phyloP scores from a whole-genome alignment of 2,888 invertebrate genomes.

The Agriotes lineatus region DNA sequence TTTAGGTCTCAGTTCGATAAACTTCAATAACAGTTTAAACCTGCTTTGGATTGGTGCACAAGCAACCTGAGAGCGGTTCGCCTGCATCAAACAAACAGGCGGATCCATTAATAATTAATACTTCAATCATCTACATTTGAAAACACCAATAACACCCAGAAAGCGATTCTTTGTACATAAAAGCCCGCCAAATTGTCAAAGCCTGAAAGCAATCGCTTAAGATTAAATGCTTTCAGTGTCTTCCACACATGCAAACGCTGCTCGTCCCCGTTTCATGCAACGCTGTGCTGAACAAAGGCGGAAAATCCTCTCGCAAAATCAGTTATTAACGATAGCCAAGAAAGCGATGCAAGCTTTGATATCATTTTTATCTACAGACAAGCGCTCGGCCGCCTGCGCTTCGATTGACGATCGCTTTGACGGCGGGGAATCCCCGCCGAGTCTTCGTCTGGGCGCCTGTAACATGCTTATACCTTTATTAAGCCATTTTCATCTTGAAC shows the following conservation, averaged over 20 bases:
- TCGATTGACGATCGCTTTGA: slow-evolving; percentile 24
- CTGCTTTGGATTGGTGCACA: too few species aligned
- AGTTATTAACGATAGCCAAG: slow-evolving; percentile 42
- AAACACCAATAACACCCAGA: slow-evolving; percentile 32
- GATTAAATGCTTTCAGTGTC: slow-evolving; percentile 35
- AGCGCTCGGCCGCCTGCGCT: slow-evolving; percentile 22
- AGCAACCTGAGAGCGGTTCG: too few species aligned
- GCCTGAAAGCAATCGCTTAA: slow-evolving; percentile 45
- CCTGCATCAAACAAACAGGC: slow-evolving; percentile 19
- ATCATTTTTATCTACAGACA: slow-evolving; percentile 43
- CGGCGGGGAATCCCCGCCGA: slow-evolving; percentile 1
- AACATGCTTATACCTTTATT: slow-evolving; percentile 61
- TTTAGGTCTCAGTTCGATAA: too few species aligned
- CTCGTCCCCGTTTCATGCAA: slow-evolving; percentile 12
- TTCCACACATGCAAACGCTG: background rate
- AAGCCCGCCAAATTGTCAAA: slow-evolving; percentile 44
- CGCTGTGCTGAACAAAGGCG: slow-evolving; percentile 24
- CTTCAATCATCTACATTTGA: slow-evolving; percentile 41
- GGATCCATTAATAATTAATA: slow-evolving; percentile 38
- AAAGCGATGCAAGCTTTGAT: slow-evolving; percentile 44
- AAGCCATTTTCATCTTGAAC: slow-evolving; percentile 61
- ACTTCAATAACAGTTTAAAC: too few species aligned
- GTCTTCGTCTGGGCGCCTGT: slow-evolving; percentile 48
- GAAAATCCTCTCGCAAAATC: slow-evolving; percentile 27
- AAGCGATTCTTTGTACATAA: slow-evolving; percentile 34